Percentiles rank a stretch among this genome's conserved stretches.
Conservation (phyloP, 2,113 vertebrate genomes). For the Sturnus vulgaris region DNA sequence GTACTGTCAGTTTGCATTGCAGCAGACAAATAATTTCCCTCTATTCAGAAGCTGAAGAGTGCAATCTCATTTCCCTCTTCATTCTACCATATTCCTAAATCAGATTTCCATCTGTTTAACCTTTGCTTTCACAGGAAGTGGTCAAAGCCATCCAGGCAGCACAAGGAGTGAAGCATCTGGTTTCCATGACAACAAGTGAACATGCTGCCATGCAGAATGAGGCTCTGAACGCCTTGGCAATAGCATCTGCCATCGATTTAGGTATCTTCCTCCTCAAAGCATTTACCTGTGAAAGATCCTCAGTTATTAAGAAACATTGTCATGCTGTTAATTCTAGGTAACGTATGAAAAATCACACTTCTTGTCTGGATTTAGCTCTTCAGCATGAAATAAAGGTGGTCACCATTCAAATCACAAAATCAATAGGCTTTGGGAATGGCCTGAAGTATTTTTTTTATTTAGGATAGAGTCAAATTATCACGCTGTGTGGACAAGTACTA, state of each 20-base stretch:
- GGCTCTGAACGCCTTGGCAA: constrained; percentile 83
- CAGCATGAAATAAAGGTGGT: not conserved
- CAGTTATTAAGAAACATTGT: not conserved
- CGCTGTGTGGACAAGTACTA: not conserved
- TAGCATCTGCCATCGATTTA: constrained; percentile 80
- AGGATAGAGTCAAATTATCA: not conserved
- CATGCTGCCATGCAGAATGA: constrained; percentile 87
- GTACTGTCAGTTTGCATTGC: not conserved
- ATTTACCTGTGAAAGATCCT: not conserved
- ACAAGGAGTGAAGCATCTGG: constrained; percentile 81
- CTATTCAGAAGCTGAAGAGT: not conserved
- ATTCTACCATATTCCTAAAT: not conserved
- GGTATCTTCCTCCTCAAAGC: constrained; percentile 58
- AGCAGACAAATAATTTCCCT: not conserved
- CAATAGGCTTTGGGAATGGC: not conserved
- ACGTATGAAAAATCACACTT: fast-evolving
- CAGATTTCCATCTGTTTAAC: not conserved
- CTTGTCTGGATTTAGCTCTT: not conserved
- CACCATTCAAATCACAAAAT: not conserved
- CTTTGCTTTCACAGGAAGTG: constrained; percentile 77
- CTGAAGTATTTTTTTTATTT: not conserved
- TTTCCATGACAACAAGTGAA: constrained; percentile 84
- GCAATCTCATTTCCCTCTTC: not conserved
- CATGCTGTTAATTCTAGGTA: not conserved
- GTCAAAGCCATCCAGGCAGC: constrained; percentile 79